Base-by-base conservation (phyloP, 2,113 vertebrate genomes). In the Catharus minimus region DNA sequence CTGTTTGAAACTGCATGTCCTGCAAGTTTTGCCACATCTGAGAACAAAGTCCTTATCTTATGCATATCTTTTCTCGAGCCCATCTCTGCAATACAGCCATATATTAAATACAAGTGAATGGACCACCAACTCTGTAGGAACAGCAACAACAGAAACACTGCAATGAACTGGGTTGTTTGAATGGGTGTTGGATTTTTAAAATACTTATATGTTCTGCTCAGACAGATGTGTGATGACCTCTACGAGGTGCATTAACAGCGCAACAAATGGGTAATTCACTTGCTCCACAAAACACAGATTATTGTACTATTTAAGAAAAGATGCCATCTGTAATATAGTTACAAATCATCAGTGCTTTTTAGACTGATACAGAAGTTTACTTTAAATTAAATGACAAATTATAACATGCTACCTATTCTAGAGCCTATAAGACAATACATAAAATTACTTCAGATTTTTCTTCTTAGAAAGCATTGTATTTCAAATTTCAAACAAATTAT, bases 211-310 rank as follows among this genome's bases (percentile, higher is more conserved):
- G 44, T 36, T 74, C 46, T 53, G 44, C 38, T 84, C 33, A 49
- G 84, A 75, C 81, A 90, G 87, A 87, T 82, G 57, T 61, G 43
- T 43, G 74, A 92, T 57, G 81, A 95, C 84, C 87, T 73, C 71
- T 76, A 21, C 0, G 10, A 89, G 77, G 50, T 47, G 38, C 0
- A 0, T 28, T 50, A 89, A 46, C 36, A 66, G 58, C 43, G 71
- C 46, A 92, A 73, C 50, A 87, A 82, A 91, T 16, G 64, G 43
- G 47, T 69, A 87, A 85, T 82, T 92, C 33, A 87, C 41, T 69
- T 82, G 39, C 43, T 74, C n/a, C 78, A 89, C 75, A 58, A 88
- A 80, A 36, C 76, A 92, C 60, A 73, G 39, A 73, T 79, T 87
- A 90, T 6, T 74, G 84, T 24, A 58, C 26, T 43, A 23, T 74